Base-by-base conservation (phyloP, 1,140 invertebrate genomes). In the Diabrotica undecimpunctata region DNA sequence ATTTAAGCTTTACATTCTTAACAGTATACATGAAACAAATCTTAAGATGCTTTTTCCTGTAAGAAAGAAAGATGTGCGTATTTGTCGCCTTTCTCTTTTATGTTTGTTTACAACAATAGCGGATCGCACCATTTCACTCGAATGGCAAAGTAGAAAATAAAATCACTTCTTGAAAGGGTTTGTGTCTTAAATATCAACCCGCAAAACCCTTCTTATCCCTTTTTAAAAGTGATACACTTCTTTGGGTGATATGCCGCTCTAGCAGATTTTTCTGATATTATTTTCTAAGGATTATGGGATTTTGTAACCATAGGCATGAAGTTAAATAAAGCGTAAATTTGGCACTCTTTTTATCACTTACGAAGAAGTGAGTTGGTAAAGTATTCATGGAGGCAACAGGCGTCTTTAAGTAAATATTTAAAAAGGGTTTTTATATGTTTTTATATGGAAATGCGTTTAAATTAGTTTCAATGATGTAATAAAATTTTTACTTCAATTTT, bases 281-380 rank as follows among this genome's bases (percentile, higher is more conserved):
- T 46, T 46, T 46, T 46, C 41, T 46, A 46, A 46, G 41, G 41
- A 46, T 46, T 46, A 46, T n/a, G n/a, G 41, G 41, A 46, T 46
- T 46, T 46, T 46, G 41, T 46, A 46, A 46, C 41, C 41, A 46
- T 46, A 46, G 41, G 41, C 41, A 46, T 46, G 8, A 46, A 46
- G 41, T 46, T 46, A 46, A 46, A 46, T 46, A 46, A 46, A 46
- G 41, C 41, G 41, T 46, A 46, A 46, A 46, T 46, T 46, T 46
- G 8, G 41, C 41, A 46, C 41, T 46, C 41, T n/a, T 5, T 46
- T n/a, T 46, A 10, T 46, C 41, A 46, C 41, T 46, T 46, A 46
- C 41, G 8, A 46, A 46, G 8, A 46, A 46, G n/a, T 46, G 41
- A 46, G n/a, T n/a, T n/a, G 5, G 41, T 46, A 46, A 46, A 8